Base-by-base conservation (phyloP, 2,888 invertebrate species). In the Chalcis sispes region DNA sequence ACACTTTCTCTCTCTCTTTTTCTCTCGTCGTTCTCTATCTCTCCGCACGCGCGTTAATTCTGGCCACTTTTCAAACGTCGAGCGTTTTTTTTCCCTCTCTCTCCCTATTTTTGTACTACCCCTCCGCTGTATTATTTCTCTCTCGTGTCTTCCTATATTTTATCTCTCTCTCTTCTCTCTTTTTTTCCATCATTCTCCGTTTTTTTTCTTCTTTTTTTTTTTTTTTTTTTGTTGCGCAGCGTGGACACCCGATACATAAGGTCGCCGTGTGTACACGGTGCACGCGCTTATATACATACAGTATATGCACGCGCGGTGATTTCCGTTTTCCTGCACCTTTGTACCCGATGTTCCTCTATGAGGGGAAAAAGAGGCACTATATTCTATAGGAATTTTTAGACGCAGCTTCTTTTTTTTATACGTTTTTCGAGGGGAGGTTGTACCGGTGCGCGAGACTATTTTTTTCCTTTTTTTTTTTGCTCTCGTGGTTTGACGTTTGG, bases 41-140 rank as follows among this genome's bases (percentile, higher is more conserved):
- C 18, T 48, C 23, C 66, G 79, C 79, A 81, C 83, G 85, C 85
- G 86, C 86, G 84, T 85, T 86, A 86, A 86, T 86, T 86, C 86
- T 82, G 82, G 82, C 84, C 85, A 86, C 85, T 87, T 86, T 87
- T 84, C 83, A 84, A 85, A 85, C 83, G 80, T 83, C 81, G 78
- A 80, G 79, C 79, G 64, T 77, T 79, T 81, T 58, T 50, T 61
- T 56, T 59, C 27, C 52, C 46, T 40, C 67, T 56, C 71, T 50
- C 69, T 46, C 66, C 67, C 76, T 46, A 54, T 72, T 52, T 50
- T 42, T 72, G 8, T 58, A 27, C 40, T 48, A 2, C 23, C 62
- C 65, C 54, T 66, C 54, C 42, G 10, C 23, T n/a, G n/a, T n/a
- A n/a, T n/a, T n/a, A 8, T 40, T 23, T 71, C 54, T 25, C 36